Conservation (phyloP, 1,140 invertebrate species). For the Bombus waltoni region DNA sequence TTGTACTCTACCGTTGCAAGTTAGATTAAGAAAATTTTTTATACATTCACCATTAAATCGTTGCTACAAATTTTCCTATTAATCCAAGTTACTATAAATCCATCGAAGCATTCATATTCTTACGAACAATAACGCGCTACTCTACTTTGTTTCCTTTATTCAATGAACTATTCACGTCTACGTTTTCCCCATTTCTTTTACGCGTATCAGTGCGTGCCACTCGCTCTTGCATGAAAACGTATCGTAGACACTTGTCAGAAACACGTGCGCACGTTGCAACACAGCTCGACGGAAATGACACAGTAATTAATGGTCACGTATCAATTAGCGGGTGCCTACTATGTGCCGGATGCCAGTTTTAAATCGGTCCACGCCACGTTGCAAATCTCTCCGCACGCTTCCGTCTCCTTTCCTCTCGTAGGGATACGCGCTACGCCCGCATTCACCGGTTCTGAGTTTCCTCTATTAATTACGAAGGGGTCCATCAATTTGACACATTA, state of each 20-base stretch:
- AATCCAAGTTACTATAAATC: no score
- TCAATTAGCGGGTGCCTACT: constrained; percentile 79
- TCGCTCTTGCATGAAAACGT: constrained; percentile 30
- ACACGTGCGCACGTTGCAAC: constrained; percentile 77
- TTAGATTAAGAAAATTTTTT: no score
- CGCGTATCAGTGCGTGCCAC: background rate
- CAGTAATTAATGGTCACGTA: constrained; percentile 82
- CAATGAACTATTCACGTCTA: background rate
- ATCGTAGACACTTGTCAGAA: constrained; percentile 76
- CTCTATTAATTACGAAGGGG: constrained; percentile 81
- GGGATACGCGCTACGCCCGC: background rate
- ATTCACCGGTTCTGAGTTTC: constrained; percentile 53
- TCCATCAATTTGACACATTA: constrained; percentile 82
- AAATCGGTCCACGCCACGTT: constrained; percentile 75
- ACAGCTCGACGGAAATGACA: constrained; percentile 80
- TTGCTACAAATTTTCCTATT: no score
- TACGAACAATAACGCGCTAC: no score
- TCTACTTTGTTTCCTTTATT: no score
- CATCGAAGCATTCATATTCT: no score
- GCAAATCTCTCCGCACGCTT: constrained; percentile 55
- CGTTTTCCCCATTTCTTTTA: constrained; percentile 1
- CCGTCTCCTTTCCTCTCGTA: constrained; percentile 1
- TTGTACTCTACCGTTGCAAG: no score
- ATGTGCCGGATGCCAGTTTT: constrained; percentile 74
- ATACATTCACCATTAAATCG: no score